Conservation (phyloP, 92 coral and sea anemone species). For the Porites cylindrica region DNA sequence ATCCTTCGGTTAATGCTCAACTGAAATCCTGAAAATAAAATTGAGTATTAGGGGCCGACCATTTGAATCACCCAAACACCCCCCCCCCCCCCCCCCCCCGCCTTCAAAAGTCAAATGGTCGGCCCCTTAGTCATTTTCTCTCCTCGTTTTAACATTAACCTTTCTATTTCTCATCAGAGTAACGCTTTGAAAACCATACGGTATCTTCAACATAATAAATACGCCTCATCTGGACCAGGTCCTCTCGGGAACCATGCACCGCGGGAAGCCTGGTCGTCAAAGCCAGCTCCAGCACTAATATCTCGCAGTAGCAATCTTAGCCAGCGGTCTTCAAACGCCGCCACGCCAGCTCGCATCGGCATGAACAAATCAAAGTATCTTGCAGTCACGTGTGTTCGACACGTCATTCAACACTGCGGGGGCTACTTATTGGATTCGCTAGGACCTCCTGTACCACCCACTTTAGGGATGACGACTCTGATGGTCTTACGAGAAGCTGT, state of each 20-base stretch:
- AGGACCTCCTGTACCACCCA: constrained; percentile 63
- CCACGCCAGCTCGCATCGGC: constrained; percentile 9
- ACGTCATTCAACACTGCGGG: constrained; percentile 84
- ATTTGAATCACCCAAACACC: too few species aligned
- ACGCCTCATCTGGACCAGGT: constrained; percentile 35
- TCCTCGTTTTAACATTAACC: background rate
- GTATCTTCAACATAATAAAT: constrained; percentile 66
- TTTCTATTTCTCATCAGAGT: constrained; percentile 25
- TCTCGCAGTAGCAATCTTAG: constrained; percentile 42
- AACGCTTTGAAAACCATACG: constrained; percentile 67
- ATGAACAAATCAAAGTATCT: constrained; percentile 49
- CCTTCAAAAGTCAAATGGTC: too few species aligned
- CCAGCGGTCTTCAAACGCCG: constrained; percentile 43
- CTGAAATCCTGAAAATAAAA: too few species aligned
- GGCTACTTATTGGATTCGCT: constrained; percentile 81
- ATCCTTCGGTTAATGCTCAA: too few species aligned
- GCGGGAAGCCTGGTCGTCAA: constrained; percentile 66
- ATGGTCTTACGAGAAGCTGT: constrained; percentile 87
- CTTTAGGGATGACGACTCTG: constrained; percentile 67
- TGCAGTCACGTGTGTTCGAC: constrained; percentile 81
- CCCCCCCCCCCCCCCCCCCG: too few species aligned
- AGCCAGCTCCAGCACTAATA: constrained; percentile 24
- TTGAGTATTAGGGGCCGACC: too few species aligned
- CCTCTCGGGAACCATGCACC: constrained; percentile 26
- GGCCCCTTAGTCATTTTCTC: background rate